Percentiles rank a stretch among this genome's conserved stretches.
These are phyloP conservation scores for Pyrocephalus nanus DNA, from an alignment of 2,797 vertebrate genomes.

Conservation along the genomic window DNA sequence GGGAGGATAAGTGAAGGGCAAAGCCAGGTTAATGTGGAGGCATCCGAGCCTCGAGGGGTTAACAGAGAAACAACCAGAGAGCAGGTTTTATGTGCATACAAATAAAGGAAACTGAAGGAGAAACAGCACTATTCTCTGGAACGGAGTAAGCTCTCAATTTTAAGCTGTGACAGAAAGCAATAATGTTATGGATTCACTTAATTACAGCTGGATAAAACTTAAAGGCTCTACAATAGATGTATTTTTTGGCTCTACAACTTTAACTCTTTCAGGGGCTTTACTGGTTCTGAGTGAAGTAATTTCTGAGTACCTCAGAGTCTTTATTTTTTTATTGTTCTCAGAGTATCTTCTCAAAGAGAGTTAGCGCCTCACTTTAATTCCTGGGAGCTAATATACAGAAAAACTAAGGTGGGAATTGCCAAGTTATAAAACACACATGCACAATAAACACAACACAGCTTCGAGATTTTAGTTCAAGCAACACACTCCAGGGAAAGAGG, in stretches of 20 bases:
- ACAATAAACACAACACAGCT: background rate
- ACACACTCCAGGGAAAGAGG: background rate
- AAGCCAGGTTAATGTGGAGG: background rate
- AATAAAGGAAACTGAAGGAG: conserved; percentile 11
- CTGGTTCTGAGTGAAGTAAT: background rate
- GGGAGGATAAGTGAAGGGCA: background rate
- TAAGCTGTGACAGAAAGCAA: conserved; percentile 39
- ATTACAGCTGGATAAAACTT: conserved; percentile 42
- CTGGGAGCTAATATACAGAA: background rate
- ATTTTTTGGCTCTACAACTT: background rate
- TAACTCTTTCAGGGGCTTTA: background rate
- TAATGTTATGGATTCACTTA: conserved; percentile 27
- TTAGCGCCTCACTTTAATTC: background rate
- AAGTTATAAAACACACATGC: background rate
- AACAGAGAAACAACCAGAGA: conserved; percentile 10
- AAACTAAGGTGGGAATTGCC: background rate
- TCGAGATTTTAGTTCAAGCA: background rate
- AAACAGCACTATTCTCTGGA: background rate
- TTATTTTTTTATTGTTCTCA: background rate
- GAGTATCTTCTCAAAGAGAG: background rate
- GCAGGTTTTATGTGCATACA: background rate
- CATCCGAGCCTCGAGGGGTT: background rate
- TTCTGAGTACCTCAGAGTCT: background rate
- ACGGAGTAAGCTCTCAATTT: background rate
- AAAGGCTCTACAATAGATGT: background rate